These are phyloP conservation scores for Tetrao urogallus DNA, from an alignment of 2,113 vertebrate species.

Conservation along the genomic window DNA sequence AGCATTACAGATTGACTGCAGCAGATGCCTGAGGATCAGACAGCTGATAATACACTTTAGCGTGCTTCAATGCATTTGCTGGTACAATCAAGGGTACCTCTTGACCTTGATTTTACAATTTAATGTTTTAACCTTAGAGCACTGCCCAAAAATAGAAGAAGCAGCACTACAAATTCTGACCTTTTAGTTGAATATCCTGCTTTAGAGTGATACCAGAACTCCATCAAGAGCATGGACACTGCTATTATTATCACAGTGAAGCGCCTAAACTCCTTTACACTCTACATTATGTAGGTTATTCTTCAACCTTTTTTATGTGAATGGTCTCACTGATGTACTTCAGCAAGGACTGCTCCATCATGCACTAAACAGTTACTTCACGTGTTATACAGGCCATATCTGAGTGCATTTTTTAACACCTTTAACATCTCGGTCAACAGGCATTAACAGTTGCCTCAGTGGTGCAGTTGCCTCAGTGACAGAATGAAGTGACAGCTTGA, in stretches of 20 bases:
- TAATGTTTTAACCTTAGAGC: background rate
- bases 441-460: accelerated
- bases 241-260: background rate
- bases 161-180: background rate
- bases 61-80: background rate
- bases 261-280: background rate
- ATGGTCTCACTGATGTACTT: background rate
- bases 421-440: background rate
- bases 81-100: background rate
- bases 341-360: background rate
- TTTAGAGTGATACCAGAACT: background rate
- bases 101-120: background rate
- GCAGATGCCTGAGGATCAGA: background rate
- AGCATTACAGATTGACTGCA: background rate
- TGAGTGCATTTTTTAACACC: background rate
- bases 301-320: background rate
- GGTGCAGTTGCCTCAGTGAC: background rate
- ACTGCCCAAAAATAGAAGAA: background rate
- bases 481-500: background rate
- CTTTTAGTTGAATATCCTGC: background rate
- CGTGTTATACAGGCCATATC: background rate
- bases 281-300: background rate
- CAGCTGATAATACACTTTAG: background rate
- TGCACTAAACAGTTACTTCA: background rate
- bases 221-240: accelerated